Evolutionary conservation across 2,888 invertebrate genomes (phyloP), one percentile per base, ranked within the genome.

Genomic region (Agriopis leucophaearia): DNA sequence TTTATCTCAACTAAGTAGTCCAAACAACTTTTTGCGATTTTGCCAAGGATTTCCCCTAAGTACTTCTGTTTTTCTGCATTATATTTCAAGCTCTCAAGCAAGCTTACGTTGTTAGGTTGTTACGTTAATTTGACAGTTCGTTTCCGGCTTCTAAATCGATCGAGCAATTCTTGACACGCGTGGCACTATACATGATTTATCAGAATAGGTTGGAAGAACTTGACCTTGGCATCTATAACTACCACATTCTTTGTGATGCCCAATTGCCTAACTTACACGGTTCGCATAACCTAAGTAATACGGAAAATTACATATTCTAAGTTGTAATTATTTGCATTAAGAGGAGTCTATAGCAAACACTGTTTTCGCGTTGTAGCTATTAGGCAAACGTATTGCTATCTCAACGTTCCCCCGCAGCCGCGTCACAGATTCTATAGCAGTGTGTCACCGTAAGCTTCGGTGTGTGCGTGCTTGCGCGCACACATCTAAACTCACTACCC

Each of bases 131-230:
- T 48, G 59, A 62, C 70, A 16, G 67, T 64, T 59, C 5, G 16
- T 64, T 73, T 73, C 67, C 69, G 69, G 63, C 57, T 68, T 48
- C 64, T 61, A 62, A 7, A 35, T n/a, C 13, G 35, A 66, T 66
- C 66, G 38, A 35, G 45, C n/a, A 8, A 27, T 27, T 27, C 18
- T 27, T 27, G 3, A 27, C 18, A 27, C 3, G 18, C 18, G 27
- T 27, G 27, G 27, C 27, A 27, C 40, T 18, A 35, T 12, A 9
- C 36, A 50, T 56, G 38, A 64, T 52, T 51, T 16, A 51, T 54
- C 52, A 62, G 56, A 64, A 72, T 63, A 59, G 48, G 66, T 70
- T 68, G 42, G 66, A 55, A 64, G 58, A 44, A 58, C 58, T 66
- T 64, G 65, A 65, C 73, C 69, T 69, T 5, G 27, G 5, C 27